Conservation (phyloP, 2,113 vertebrate genomes). For the Tor tambroides region DNA sequence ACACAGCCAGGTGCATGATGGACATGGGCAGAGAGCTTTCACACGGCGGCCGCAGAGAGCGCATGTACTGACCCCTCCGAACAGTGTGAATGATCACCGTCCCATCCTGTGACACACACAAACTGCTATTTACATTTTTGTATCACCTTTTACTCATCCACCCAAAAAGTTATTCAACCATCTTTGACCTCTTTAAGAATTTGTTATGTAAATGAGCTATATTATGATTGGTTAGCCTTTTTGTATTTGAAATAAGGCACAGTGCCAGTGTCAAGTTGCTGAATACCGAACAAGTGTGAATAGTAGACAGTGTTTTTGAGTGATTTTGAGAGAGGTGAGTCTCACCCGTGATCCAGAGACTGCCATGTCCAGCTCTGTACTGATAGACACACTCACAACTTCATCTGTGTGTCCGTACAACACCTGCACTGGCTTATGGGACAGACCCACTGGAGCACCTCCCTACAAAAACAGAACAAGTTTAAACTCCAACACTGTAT, state of each 20-base stretch:
- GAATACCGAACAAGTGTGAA: not conserved
- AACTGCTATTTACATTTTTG: not conserved
- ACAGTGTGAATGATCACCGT: constrained; percentile 90
- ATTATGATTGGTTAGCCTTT: not conserved
- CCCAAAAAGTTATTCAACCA: not conserved
- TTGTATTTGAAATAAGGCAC: not conserved
- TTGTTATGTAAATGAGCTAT: not conserved
- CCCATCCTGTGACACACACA: constrained; percentile 80
- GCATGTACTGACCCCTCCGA: constrained; percentile 90
- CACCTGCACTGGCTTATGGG: constrained; percentile 91
- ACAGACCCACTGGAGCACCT: constrained; percentile 84
- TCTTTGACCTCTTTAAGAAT: not conserved
- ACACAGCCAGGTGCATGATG: constrained; percentile 88
- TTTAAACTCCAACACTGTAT: not conserved
- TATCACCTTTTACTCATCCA: not conserved
- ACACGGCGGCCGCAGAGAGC: constrained; percentile 86
- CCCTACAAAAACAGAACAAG: constrained; percentile 74
- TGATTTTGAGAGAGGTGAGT: not conserved
- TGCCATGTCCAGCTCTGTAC: constrained; percentile 95
- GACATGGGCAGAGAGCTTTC: constrained; percentile 87
- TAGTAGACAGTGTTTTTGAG: not conserved
- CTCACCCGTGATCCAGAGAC: constrained; percentile 91
- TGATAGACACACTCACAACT: constrained; percentile 89
- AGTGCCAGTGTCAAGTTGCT: not conserved
- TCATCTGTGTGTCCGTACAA: constrained; percentile 93